Percentiles rank a stretch among this genome's conserved stretches.
These are phyloP conservation scores for Flabesymbios commensalis DNA, from an alignment of 2,888 invertebrate genomes.

Conservation along the genomic window DNA sequence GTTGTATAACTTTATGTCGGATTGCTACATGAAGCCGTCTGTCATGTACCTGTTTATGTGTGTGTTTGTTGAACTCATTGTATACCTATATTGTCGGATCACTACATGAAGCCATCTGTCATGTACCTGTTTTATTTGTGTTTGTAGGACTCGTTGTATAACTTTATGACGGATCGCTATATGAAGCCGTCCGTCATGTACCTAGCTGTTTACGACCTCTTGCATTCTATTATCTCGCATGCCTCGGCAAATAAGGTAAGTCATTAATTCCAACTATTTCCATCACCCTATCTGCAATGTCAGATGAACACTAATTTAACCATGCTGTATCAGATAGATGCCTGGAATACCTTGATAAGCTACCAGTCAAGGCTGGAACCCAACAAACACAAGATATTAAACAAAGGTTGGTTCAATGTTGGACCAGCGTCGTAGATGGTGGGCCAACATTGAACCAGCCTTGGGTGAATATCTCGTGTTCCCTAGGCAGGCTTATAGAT, in stretches of 20 bases:
- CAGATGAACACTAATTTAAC: too few species aligned
- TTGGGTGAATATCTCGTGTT: too few species aligned
- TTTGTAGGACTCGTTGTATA: constrained; percentile 56
- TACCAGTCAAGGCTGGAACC: too few species aligned
- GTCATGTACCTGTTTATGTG: constrained; percentile 43
- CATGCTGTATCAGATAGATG: too few species aligned
- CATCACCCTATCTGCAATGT: too few species aligned
- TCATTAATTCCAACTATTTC: too few species aligned
- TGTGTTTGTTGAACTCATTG: constrained; percentile 55
- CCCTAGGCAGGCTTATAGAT: too few species aligned
- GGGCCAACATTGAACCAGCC: too few species aligned
- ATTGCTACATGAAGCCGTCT: constrained; percentile 51
- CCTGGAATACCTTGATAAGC: too few species aligned
- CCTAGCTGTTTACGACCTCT: constrained; percentile 52
- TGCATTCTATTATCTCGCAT: constrained; percentile 46
- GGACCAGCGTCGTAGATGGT: too few species aligned
- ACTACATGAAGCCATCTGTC: constrained; percentile 52
- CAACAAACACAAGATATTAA: too few species aligned
- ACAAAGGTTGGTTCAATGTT: too few species aligned
- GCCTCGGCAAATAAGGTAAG: constrained; percentile 46
- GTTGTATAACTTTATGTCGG: constrained; percentile 50
- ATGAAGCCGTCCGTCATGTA: constrained; percentile 49
- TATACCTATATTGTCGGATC: constrained; percentile 50
- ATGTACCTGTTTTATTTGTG: constrained; percentile 43
- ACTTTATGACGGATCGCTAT: constrained; percentile 51